Base-by-base conservation (phyloP, 2,888 invertebrate species). In the Entomobrya proxima region DNA sequence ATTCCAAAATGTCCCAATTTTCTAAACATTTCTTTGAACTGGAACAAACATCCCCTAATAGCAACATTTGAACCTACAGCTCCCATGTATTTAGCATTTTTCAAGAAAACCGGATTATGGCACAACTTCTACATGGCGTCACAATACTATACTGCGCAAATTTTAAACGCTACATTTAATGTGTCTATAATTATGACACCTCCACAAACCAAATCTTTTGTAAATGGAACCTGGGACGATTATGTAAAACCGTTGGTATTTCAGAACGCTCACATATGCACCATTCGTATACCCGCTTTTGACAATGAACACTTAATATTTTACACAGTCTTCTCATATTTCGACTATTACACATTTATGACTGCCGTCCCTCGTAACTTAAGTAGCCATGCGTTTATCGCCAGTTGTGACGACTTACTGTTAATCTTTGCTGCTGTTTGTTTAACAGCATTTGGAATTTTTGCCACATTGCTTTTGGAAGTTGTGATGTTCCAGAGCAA, bases 231-330 rank as follows among this genome's bases (percentile, higher is more conserved):
- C 32, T 52, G 52, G 74, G 74, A 75, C 9, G 18, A 50, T 0
- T 75, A 75, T 24, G 74, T 75, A 3, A 30, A 72, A 47, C 74
- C 52, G 2, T 24, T 75, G 15, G 52, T 52, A 18, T n/a, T 32
- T 9, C 30, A 13, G 18, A 75, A 11, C 7, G 74, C 74, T 2
- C 74, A 52, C 21, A 35, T 75, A 11, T 18, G 24, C 15, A 18
- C 52, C 0, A 35, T 75, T 18, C 2, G 74, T 52, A 52, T 50
- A 18, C 52, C 52, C 11, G 18, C 30, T 18, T 75, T 18, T 35
- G 76, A 76, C 24, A 11, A 18, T 0, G 37, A 58, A 4, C 18
- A 58, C 9, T 76, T 15, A 15, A 3, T 76, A 11, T 58, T 15
- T 9, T 55, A 76, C 27, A 58, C 76, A 11, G 30, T 55, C 2